These are phyloP conservation scores for Lithophane semibrunnea DNA, from an alignment of 2,888 invertebrate species.

Conservation along the genomic window DNA sequence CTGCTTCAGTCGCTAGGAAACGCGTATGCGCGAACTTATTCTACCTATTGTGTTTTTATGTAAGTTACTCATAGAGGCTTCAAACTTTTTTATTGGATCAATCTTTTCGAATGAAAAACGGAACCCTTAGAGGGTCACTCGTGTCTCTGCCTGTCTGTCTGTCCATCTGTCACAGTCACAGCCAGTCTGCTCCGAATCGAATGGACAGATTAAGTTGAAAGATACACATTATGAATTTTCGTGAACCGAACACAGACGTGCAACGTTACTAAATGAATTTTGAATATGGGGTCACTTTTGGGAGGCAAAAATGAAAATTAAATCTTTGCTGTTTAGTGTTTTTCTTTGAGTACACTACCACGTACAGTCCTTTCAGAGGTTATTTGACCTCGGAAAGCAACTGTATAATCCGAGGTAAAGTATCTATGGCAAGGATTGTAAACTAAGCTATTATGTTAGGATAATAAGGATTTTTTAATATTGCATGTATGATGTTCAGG, in stretches of 20 bases:
- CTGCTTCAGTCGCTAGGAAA: constrained; percentile 92
- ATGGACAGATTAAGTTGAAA: no score
- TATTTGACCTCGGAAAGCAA: background rate
- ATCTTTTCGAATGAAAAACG: background rate
- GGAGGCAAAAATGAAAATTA: no score
- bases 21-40: constrained; percentile 92
- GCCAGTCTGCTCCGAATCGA: no score
- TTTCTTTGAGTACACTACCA: background rate
- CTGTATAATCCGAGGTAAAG: background rate
- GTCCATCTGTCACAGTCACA: no score
- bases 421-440: background rate
- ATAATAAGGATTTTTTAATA: background rate
- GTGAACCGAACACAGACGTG: no score
- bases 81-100: background rate
- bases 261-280: no score
- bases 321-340: background rate
- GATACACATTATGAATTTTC: no score
- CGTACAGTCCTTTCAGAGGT: background rate
- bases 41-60: constrained; percentile 92
- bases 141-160: no score
- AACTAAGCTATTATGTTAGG: background rate
- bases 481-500: constrained; percentile 49
- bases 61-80: constrained; percentile 70
- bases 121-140: no score
- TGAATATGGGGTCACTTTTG: no score